Evolutionary conservation across 2,888 invertebrate genomes (phyloP).

Genomic region (Augochlorella aurata): DNA sequence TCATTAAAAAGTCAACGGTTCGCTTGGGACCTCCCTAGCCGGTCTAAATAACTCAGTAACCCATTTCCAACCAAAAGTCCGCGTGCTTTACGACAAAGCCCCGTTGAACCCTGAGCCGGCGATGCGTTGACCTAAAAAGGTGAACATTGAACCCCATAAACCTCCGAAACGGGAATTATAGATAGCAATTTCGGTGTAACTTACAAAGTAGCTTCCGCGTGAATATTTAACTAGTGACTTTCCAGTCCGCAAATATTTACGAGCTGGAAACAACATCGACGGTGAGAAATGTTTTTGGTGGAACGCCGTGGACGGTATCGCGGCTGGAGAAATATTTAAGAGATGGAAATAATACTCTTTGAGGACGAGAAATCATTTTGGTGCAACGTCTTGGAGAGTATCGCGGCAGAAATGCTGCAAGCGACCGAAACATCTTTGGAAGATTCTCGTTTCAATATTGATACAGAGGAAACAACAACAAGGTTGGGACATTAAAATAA

Average conservation of each 20-base stretch:
- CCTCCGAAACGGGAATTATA: not conserved
- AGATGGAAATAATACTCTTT: too few species aligned
- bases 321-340: not conserved
- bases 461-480: too few species aligned
- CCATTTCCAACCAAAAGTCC: not conserved
- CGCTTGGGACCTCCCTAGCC: not conserved
- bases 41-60: not conserved
- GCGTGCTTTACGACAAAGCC: not conserved
- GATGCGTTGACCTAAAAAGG: not conserved
- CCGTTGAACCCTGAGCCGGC: not conserved
- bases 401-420: too few species aligned
- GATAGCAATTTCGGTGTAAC: not conserved
- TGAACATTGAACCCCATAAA: not conserved
- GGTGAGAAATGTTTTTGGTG: not conserved
- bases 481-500: too few species aligned
- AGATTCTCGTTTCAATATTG: too few species aligned
- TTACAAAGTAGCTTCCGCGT: not conserved
- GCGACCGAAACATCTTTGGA: too few species aligned
- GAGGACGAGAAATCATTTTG: too few species aligned
- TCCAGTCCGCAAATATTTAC: not conserved
- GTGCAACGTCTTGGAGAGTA: too few species aligned
- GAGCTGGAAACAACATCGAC: not conserved
- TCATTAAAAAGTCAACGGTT: conserved; percentile 1
- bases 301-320: not conserved
- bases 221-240: not conserved